phyloP scores from a whole-genome alignment of 2,888 invertebrate species.

The Cataglyphis altisquamis region DNA sequence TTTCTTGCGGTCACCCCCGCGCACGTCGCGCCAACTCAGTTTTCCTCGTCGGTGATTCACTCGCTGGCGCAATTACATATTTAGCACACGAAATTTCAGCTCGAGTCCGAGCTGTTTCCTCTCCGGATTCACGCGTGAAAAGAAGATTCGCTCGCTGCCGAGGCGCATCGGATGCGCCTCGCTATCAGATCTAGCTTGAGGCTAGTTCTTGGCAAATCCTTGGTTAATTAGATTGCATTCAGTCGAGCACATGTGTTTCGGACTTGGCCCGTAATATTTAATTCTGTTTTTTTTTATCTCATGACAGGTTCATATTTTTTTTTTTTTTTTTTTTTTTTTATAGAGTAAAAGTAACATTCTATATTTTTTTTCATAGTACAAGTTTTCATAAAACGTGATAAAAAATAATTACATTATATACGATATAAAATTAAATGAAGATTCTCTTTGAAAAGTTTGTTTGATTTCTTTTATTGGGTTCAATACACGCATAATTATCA shows the following conservation, averaged over 20 bases:
- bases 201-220: constrained; percentile 53
- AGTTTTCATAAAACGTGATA: neutral
- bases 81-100: constrained; percentile 81
- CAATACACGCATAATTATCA: neutral
- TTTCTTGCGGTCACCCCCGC: neutral
- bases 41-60: constrained; percentile 67
- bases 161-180: constrained; percentile 73
- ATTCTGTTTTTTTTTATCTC: neutral
- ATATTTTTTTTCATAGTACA: neutral
- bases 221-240: constrained; percentile 65
- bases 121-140: constrained; percentile 60
- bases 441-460: neutral
- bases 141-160: constrained; percentile 42
- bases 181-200: constrained; percentile 79
- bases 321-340: too few species aligned
- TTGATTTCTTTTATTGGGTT: neutral
- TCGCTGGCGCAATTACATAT: constrained; percentile 80
- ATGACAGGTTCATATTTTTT: neutral
- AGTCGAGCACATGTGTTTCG: neutral
- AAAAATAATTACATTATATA: neutral
- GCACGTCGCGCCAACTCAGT: neutral
- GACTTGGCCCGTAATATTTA: constrained; percentile 15
- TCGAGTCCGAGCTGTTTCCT: constrained; percentile 62
- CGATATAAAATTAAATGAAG: neutral
- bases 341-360: neutral